A percentile compares a stretch with the other conserved stretches of the same genome.
phyloP scores from a whole-genome alignment of 2,888 invertebrate species.

The Drosophila falleni region DNA sequence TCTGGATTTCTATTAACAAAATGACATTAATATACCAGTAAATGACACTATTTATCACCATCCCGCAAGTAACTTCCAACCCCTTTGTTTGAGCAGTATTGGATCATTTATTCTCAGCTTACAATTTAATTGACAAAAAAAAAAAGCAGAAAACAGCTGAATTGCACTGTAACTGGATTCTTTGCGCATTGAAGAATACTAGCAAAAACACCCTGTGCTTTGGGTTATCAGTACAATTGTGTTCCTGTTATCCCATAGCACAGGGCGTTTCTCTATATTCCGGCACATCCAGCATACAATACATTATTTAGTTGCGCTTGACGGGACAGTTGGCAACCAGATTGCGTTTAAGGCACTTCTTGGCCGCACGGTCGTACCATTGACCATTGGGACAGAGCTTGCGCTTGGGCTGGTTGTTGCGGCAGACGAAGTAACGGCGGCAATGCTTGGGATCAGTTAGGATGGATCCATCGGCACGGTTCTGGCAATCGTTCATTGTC shows the following conservation, averaged over 20 bases:
- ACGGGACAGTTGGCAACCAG: slow-evolving; percentile 51
- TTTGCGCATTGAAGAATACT: background rate
- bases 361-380: slow-evolving; percentile 53
- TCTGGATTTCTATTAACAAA: slow-evolving; percentile 51
- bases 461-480: slow-evolving; percentile 40
- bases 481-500: slow-evolving; percentile 38
- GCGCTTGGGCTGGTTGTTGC: slow-evolving; percentile 29
- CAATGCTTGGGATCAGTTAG: slow-evolving; percentile 50
- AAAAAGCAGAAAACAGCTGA: slow-evolving; percentile 14
- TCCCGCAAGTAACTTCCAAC: background rate
- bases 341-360: slow-evolving; percentile 27
- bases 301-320: slow-evolving; percentile 43
- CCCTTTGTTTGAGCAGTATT: slow-evolving; percentile 7
- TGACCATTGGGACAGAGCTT: slow-evolving; percentile 42
- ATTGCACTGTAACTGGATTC: slow-evolving; percentile 1
- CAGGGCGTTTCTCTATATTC: slow-evolving; percentile 2
- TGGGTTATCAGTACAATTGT: slow-evolving; percentile 13
- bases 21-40: slow-evolving; percentile 38
- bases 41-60: slow-evolving; percentile 49
- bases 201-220: slow-evolving; percentile 12
- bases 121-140: slow-evolving; percentile 33
- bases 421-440: slow-evolving; percentile 52
- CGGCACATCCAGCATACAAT: slow-evolving; percentile 1
- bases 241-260: slow-evolving; percentile 2
- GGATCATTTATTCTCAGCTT: slow-evolving; percentile 29